Evolutionary conservation across 2,113 vertebrate genomes (phyloP).

Genomic region (Eudyptes chrysolophus): DNA sequence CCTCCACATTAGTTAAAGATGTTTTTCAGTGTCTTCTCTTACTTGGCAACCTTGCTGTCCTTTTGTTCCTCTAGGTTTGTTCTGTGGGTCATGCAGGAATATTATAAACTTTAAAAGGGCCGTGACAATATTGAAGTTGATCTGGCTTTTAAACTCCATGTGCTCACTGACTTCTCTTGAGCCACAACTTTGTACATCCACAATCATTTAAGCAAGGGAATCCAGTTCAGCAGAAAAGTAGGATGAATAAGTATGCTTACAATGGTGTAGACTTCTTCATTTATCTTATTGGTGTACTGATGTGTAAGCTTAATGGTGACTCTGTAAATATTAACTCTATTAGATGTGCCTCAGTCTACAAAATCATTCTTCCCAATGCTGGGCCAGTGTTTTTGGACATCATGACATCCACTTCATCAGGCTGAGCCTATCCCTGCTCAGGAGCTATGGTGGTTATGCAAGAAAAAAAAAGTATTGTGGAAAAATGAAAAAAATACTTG

Average conservation of each 20-base stretch:
- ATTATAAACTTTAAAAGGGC: not conserved
- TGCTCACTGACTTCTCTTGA: conserved; percentile 1
- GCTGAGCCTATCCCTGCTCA: not conserved
- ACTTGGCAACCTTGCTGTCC: not conserved
- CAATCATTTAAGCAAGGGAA: not conserved
- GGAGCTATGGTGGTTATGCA: not conserved
- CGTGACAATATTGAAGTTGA: not conserved
- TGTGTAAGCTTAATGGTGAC: not conserved
- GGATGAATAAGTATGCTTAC: not conserved
- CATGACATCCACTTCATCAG: not conserved
- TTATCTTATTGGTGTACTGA: not conserved
- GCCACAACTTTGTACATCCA: not conserved
- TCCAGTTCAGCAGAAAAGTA: not conserved
- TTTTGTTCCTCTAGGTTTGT: not conserved
- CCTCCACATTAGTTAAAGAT: not conserved
- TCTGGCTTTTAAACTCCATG: not conserved
- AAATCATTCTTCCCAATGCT: not conserved
- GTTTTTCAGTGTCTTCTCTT: not conserved
- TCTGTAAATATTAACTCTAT: not conserved
- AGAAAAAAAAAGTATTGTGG: not conserved
- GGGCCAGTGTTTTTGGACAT: not conserved
- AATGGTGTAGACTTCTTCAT: not conserved
- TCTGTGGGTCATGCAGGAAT: not conserved
- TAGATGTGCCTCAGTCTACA: not conserved
- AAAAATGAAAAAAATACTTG: not conserved